Evolutionary conservation across 2,888 invertebrate genomes (phyloP), one percentile per base, ranked within the genome.

Genomic region (Rugalucina vietnamica): DNA sequence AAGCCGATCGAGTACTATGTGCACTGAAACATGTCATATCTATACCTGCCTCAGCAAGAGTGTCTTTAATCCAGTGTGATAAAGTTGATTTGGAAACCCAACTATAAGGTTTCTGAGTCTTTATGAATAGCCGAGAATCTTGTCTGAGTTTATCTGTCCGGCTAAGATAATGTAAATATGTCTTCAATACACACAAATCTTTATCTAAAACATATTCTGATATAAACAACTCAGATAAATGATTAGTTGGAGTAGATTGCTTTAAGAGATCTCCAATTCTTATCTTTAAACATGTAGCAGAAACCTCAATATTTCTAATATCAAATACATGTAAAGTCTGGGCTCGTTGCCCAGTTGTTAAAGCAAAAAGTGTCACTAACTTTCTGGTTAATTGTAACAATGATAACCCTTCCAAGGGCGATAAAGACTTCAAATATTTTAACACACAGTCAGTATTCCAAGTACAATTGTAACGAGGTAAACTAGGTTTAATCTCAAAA

Each of bases 371-470:
- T 29, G 79, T 78, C 27, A 79, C 81, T 24, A 81, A 14, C 78
- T 88, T 82, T 34, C 71, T 60, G 0, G 82, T 50, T 21, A 86
- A 60, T 3, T 71, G 18, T 29, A 72, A 39, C 36, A 89, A 79
- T 18, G 71, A 50, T 54, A 88, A 79, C 34, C 54, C 27, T 57
- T 24, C n/a, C 21, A 76, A 77, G 21, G 70, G 81, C 12, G 79
- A 36, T n/a, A 54, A 57, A 8, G 36, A 60, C 69, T 73, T 75
- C 24, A 89, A 32, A 73, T 54, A 86, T 32, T 74, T 36, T 39
- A 89, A 57, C 3, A 89, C 82, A n/a, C 54, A 18, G 32, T 57
- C 65, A 10, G 80, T 83, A 74, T 86, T 78, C 88, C 89, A 88
- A 36, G 79, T 89, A 21, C 37, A 18, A 14, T 18, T 73, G 77